A percentile compares a stretch with the other conserved stretches of the same genome.
phyloP scores from a whole-genome alignment of 2,888 invertebrate species.

The Phyllotreta striolata region DNA sequence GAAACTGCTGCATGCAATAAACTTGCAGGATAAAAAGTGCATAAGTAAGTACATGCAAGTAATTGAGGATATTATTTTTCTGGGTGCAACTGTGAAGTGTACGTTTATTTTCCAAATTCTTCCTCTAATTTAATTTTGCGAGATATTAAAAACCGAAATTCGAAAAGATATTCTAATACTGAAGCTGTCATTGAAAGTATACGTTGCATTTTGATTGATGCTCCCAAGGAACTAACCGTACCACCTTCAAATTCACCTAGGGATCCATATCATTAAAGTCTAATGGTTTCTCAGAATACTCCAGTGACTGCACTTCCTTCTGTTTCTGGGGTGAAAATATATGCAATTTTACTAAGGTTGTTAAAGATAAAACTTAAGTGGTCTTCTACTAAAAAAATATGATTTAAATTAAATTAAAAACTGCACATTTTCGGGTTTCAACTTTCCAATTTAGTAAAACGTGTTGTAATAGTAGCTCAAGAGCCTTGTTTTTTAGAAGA shows the following conservation, averaged over 20 bases:
- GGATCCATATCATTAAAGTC: conserved; percentile 23
- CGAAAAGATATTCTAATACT: conserved; percentile 52
- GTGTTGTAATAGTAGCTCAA: too few species aligned
- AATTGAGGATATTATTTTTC: conserved; percentile 2
- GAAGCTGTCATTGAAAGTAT: conserved; percentile 59
- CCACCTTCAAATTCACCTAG: conserved; percentile 43
- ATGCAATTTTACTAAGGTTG: too few species aligned
- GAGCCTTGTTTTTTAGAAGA: not conserved
- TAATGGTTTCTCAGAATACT: conserved; percentile 34
- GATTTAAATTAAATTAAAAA: too few species aligned
- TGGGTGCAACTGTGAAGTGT: conserved; percentile 8
- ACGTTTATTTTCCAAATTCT: too few species aligned
- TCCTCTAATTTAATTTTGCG: conserved; percentile 30
- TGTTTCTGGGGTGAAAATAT: not conserved
- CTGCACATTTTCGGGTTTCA: too few species aligned
- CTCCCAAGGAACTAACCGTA: conserved; percentile 42
- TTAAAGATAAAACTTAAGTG: too few species aligned
- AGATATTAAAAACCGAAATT: conserved; percentile 38
- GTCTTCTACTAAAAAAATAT: too few species aligned
- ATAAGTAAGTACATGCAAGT: too few species aligned
- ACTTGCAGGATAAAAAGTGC: not conserved
- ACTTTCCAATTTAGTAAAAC: too few species aligned
- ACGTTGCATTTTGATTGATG: conserved; percentile 59
- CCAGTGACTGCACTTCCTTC: conserved; percentile 20
- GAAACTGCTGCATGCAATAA: conserved; percentile 49